Conservation (phyloP, 2,888 invertebrate genomes). For the Oligia latruncula region DNA sequence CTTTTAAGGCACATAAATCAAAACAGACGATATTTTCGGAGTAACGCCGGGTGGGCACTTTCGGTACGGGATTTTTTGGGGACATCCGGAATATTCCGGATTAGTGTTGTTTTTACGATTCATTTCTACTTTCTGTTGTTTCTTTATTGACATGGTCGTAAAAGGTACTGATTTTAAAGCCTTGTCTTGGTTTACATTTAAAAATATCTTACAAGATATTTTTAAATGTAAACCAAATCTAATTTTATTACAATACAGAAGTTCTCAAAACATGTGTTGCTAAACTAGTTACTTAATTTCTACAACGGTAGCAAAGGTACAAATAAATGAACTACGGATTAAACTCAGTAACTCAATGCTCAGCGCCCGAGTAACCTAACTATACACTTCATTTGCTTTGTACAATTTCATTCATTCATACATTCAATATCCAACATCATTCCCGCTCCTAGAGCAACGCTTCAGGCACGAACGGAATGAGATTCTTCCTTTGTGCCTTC, state of each 20-base stretch:
- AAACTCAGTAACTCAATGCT: conserved; percentile 44
- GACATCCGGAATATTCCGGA: conserved; percentile 80
- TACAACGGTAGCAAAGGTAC: conserved; percentile 1
- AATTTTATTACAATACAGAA: background rate
- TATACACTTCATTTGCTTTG: conserved; percentile 67
- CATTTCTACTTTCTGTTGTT: conserved; percentile 82
- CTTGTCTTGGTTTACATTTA: conserved; percentile 60
- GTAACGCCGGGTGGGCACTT: conserved; percentile 81
- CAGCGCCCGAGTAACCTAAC: conserved; percentile 41
- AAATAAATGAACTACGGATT: conserved; percentile 44
- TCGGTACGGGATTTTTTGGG: conserved; percentile 81
- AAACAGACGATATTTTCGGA: conserved; percentile 86
- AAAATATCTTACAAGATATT: conserved; percentile 15
- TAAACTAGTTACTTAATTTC: background rate
- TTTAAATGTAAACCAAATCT: too few species aligned
- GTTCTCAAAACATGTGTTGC: background rate
- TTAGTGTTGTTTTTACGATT: conserved; percentile 88
- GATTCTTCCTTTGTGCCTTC: conserved; percentile 85
- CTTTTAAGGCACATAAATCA: conserved; percentile 89
- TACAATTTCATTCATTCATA: conserved; percentile 70
- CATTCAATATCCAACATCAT: conserved; percentile 75
- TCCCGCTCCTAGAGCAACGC: conserved; percentile 72
- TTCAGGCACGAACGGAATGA: conserved; percentile 80
- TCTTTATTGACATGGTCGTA: conserved; percentile 79
- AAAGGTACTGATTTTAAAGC: conserved; percentile 72